Evolutionary conservation across 2,888 invertebrate genomes (phyloP).

Genomic region (Zygothrica quintamaculata): DNA sequence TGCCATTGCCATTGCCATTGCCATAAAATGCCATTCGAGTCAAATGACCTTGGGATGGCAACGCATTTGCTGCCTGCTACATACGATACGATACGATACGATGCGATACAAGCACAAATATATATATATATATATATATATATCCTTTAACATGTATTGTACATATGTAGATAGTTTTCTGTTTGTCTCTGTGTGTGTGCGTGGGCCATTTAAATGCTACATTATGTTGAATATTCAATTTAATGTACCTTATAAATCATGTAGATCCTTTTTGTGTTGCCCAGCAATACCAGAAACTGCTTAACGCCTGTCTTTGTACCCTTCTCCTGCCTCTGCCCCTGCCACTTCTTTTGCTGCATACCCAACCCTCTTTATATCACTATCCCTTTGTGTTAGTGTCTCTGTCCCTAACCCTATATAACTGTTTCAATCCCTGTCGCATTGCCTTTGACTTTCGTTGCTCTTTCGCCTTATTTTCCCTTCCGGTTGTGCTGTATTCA

Average conservation of each 20-base stretch:
- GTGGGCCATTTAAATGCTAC: slow-evolving; percentile 74
- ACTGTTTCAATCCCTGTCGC: slow-evolving; percentile 8
- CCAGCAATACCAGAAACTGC: slow-evolving; percentile 24
- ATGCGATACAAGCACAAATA: background rate
- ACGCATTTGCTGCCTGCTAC: slow-evolving; percentile 17
- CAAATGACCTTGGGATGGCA: slow-evolving; percentile 49
- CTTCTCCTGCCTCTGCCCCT: background rate
- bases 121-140: background rate
- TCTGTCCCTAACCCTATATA: background rate
- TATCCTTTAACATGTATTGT: background rate
- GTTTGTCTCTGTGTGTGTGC: slow-evolving; percentile 37
- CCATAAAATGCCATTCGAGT: slow-evolving; percentile 40
- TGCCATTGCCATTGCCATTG: too few species aligned
- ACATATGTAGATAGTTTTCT: slow-evolving; percentile 43
- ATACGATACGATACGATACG: too few species aligned
- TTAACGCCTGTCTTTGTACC: slow-evolving; percentile 32
- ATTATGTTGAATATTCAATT: slow-evolving; percentile 78
- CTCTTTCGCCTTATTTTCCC: background rate
- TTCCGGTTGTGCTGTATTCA: slow-evolving; percentile 24
- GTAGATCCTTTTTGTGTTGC: slow-evolving; percentile 60
- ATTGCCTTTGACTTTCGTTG: too few species aligned
- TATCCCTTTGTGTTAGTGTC: background rate
- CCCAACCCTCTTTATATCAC: background rate
- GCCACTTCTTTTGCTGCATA: too few species aligned
- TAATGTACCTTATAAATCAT: slow-evolving; percentile 78